These are phyloP conservation scores for Oceanodroma leucorhoa DNA, from an alignment of 2,797 vertebrate genomes.

Conservation along the genomic window DNA sequence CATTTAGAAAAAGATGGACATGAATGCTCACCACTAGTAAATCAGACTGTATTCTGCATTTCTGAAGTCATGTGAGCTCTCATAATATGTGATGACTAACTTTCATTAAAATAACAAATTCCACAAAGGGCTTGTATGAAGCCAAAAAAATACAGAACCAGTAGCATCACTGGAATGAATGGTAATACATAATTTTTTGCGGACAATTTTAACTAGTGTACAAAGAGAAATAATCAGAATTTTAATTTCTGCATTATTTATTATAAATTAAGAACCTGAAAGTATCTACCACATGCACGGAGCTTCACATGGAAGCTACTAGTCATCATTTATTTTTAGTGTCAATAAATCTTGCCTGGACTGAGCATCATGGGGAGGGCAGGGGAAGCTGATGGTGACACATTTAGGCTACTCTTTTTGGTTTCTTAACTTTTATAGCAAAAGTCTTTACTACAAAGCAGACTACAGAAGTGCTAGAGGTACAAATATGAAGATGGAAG, in stretches of 20 bases:
- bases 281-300: not conserved
- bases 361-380: fast-evolving
- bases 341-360: not conserved
- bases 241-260: not conserved
- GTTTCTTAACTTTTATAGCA: not conserved
- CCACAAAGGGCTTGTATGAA: not conserved
- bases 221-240: not conserved
- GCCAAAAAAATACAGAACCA: not conserved
- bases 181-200: fast-evolving
- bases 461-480: not conserved
- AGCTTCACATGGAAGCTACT: not conserved
- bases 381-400: fast-evolving
- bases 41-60: not conserved
- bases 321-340: not conserved
- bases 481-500: not conserved
- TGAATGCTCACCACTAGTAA: not conserved
- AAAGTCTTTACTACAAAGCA: not conserved
- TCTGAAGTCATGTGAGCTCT: not conserved
- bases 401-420: fast-evolving
- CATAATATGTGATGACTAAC: not conserved
- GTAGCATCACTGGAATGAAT: not conserved
- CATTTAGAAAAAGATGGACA: not conserved
- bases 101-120: not conserved
- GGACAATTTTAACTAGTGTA: not conserved
- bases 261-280: not conserved